A percentile compares a stretch with the other conserved stretches of the same genome.
These are phyloP conservation scores for Acanthisitta chloris DNA, from an alignment of 2,113 vertebrate genomes.

Conservation along the genomic window DNA sequence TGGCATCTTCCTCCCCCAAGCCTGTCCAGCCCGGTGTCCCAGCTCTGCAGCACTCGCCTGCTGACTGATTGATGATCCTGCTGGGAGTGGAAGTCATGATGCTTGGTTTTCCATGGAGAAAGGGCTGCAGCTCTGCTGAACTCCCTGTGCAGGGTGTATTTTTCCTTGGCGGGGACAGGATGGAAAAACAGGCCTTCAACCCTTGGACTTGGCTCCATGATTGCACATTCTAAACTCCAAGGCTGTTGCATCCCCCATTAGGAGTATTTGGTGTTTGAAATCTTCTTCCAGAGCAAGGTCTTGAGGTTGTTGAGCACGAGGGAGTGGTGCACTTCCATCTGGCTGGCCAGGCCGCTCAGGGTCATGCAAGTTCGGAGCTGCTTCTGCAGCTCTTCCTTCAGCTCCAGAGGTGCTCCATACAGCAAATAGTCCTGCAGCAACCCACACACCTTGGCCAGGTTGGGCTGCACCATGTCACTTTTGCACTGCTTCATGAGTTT, in stretches of 20 bases:
- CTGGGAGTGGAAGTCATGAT: not conserved
- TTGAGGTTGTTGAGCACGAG: slow-evolving; percentile 96
- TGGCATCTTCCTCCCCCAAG: not conserved
- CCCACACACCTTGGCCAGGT: slow-evolving; percentile 91
- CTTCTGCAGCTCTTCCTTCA: slow-evolving; percentile 85
- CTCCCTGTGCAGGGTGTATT: not conserved
- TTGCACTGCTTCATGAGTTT: slow-evolving; percentile 91
- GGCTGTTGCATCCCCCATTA: not conserved
- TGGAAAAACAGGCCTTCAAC: not conserved
- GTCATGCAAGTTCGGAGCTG: slow-evolving; percentile 93
- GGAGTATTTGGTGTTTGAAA: slow-evolving; percentile 93
- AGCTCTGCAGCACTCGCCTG: not conserved
- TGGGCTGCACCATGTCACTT: slow-evolving; percentile 89
- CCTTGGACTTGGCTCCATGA: not conserved
- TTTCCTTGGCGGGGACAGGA: not conserved
- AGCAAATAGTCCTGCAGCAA: slow-evolving; percentile 90
- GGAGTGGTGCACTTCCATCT: slow-evolving; percentile 96
- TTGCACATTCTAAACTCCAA: not conserved
- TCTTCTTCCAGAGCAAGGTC: slow-evolving; percentile 93
- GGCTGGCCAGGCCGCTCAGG: slow-evolving; percentile 91
- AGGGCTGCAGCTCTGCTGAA: not conserved
- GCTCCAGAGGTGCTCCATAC: slow-evolving; percentile 80
- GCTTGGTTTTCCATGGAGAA: slow-evolving; percentile 21
- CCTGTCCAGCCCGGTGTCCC: not conserved
- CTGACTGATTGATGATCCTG: not conserved